A percentile compares a stretch with the other conserved stretches of the same genome.
Evolutionary conservation across 1,140 invertebrate species (phyloP).

Genomic region (Tetramorium simillimum): DNA sequence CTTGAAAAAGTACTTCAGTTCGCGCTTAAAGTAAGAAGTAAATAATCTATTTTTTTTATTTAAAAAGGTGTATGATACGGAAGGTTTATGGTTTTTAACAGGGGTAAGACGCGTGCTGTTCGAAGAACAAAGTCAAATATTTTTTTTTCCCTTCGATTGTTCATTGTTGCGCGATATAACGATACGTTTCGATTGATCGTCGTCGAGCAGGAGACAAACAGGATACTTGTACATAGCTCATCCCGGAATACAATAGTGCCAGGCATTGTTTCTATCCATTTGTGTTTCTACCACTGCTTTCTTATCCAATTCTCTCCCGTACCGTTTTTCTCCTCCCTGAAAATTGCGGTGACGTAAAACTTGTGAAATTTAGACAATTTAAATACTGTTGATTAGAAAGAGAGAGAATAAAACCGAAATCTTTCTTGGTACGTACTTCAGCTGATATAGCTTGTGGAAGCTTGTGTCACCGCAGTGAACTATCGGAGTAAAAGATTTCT

Average conservation of each 20-base stretch:
- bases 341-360: slow-evolving; percentile 23
- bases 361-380: slow-evolving; percentile 24
- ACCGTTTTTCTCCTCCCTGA: background rate
- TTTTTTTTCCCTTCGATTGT: slow-evolving; percentile 19
- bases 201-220: slow-evolving; percentile 10
- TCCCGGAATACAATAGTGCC: slow-evolving; percentile 68
- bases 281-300: background rate
- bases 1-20: slow-evolving; percentile 13
- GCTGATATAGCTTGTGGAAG: background rate
- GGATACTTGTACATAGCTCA: slow-evolving; percentile 78
- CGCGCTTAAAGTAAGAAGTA: slow-evolving; percentile 5
- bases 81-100: slow-evolving; percentile 9
- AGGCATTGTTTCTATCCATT: slow-evolving; percentile 61
- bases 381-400: background rate
- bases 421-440: background rate
- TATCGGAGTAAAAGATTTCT: background rate
- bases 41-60: slow-evolving; percentile 21
- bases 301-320: slow-evolving; percentile 3
- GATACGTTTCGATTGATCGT: background rate
- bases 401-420: slow-evolving; percentile 1
- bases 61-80: background rate
- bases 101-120: slow-evolving; percentile 11
- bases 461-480: slow-evolving; percentile 27
- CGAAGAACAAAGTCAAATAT: slow-evolving; percentile 2
- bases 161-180: slow-evolving; percentile 1